Evolutionary conservation across 1,140 invertebrate genomes (phyloP), one percentile per base, ranked within the genome.

Genomic region (Drosophila neocordata): DNA sequence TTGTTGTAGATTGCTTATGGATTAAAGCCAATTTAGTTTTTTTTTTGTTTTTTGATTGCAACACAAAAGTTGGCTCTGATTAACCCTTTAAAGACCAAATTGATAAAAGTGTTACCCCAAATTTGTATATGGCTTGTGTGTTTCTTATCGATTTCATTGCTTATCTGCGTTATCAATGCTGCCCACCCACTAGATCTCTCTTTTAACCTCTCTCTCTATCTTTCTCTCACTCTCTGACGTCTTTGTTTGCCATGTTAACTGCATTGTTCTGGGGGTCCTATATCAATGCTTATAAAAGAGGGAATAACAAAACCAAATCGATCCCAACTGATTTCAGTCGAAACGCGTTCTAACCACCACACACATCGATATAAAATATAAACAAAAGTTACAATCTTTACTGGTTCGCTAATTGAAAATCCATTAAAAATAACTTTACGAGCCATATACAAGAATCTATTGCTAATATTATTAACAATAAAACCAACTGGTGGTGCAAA

Each of bases 361-460:
- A 18, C 13, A 34, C 27, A 56, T 62, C 63, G 27, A 12, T 27
- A 13, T 38, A 53, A 31, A 8, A 55, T 12, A 27, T 15, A 11
- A 11, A 13, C 18, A 12, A 44, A 60, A 18, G 22, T 65, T 35
- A 62, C 7, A 13, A 7, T 34, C 34, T 78, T 78, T 77, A 65
- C 64, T 69, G 57, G 56, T 44, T 44, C 44, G 73, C 81, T 80
- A 87, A 88, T 85, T 76, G 73, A 63, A 48, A 67, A 78, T 72
- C 82, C 70, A 87, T 81, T 78, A 66, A 61, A 61, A 57, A 24
- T 2, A 24, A 31, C 41, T 69, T 63, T 73, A 77, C 38, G 63
- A 61, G 52, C 52, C 77, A 59, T 38, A 52, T n/a, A 27, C 35
- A 20, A 9, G 51, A 48, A 59, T 9, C 18, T 1, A 41, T 6